Evolutionary conservation across 2,797 vertebrate species (phyloP).

Genomic region (Crax fasciolata): DNA sequence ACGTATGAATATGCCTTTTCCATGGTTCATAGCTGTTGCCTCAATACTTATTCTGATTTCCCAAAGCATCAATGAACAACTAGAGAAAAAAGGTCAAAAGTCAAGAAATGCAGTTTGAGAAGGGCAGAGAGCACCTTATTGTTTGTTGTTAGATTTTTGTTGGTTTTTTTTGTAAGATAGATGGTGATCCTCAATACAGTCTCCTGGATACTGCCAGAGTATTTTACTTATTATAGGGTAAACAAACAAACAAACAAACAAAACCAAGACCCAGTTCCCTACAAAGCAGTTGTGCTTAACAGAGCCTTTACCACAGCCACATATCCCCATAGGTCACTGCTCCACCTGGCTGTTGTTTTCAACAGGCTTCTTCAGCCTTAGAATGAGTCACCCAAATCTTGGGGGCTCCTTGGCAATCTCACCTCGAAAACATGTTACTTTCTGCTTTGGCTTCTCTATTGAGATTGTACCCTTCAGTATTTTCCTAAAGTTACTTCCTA

Average conservation of each 20-base stretch:
- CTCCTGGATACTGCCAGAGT: neutral
- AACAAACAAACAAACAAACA: neutral
- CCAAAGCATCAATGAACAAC: conserved; percentile 18
- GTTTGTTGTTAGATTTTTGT: accelerated
- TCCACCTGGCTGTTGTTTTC: neutral
- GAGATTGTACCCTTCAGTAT: neutral
- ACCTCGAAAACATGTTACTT: neutral
- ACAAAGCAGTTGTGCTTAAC: neutral
- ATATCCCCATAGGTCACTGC: neutral
- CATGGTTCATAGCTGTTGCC: neutral
- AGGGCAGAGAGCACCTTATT: neutral
- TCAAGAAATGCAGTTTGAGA: neutral
- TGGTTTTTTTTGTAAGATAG: neutral
- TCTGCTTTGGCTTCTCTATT: neutral
- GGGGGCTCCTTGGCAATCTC: neutral
- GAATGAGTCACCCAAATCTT: neutral
- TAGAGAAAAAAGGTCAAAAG: conserved; percentile 4
- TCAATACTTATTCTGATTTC: conserved; percentile 14
- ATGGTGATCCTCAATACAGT: neutral
- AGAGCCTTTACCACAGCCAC: neutral
- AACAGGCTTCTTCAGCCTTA: neutral
- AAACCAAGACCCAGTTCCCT: neutral
- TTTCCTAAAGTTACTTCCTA: conserved; percentile 17
- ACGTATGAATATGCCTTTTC: conserved; percentile 6
- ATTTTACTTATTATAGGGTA: neutral